phyloP scores from a whole-genome alignment of 1,140 invertebrate genomes.

The Lasioglossum baleicum region DNA sequence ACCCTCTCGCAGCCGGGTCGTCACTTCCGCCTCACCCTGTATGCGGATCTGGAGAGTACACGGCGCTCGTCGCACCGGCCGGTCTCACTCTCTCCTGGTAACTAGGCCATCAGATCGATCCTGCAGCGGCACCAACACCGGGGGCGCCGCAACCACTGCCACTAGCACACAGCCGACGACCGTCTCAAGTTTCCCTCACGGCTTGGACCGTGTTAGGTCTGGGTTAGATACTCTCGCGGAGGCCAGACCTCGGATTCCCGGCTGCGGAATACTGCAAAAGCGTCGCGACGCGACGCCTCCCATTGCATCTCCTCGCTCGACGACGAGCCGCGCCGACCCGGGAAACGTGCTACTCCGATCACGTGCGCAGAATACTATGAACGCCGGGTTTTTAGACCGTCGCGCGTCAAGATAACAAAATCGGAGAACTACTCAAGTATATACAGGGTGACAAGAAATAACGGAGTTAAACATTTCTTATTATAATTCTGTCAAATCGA shows the following conservation, averaged over 20 bases:
- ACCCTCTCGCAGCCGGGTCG: no score
- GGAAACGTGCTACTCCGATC: background rate
- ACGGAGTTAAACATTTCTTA: no score
- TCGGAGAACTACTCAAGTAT: no score
- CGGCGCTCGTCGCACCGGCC: slow-evolving; percentile 19
- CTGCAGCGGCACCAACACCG: slow-evolving; percentile 60
- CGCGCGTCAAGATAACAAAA: no score
- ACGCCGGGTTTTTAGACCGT: no score
- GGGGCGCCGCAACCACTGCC: slow-evolving; percentile 30
- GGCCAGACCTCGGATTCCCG: slow-evolving; percentile 28
- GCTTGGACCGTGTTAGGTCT: slow-evolving; percentile 45
- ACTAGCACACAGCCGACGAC: slow-evolving; percentile 5
- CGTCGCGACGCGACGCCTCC: background rate
- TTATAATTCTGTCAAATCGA: no score
- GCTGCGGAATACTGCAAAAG: background rate
- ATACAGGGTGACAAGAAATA: no score
- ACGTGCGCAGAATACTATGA: background rate
- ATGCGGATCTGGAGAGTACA: slow-evolving; percentile 17
- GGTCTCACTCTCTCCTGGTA: slow-evolving; percentile 67
- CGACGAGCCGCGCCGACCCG: background rate
- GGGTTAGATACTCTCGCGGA: slow-evolving; percentile 44
- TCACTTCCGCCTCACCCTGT: slow-evolving; percentile 30
- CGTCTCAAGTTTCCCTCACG: slow-evolving; percentile 21
- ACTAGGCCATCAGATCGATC: slow-evolving; percentile 76
- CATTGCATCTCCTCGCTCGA: no score